Percentiles rank a stretch among this genome's conserved stretches.
Evolutionary conservation across 2,888 invertebrate genomes (phyloP).

Genomic region (Idaea straminata): DNA sequence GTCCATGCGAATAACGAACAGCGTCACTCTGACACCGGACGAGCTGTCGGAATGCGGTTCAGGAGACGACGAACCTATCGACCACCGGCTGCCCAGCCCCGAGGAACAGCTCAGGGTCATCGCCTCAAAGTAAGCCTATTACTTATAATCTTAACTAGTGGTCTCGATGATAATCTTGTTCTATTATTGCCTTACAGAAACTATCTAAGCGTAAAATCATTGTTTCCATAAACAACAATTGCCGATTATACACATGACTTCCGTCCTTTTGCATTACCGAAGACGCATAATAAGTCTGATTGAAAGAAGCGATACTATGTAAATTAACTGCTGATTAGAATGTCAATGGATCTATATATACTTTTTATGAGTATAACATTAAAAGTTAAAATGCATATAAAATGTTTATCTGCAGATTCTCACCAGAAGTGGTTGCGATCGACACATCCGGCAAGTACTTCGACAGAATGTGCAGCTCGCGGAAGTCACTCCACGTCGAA

Average conservation of each 20-base stretch:
- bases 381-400: not conserved
- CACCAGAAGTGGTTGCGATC: conserved; percentile 92
- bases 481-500: conserved; percentile 88
- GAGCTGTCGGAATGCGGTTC: conserved; percentile 79
- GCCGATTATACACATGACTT: not conserved
- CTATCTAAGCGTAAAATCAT: not conserved
- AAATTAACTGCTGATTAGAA: not conserved
- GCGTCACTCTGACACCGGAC: conserved; percentile 72
- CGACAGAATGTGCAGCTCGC: conserved; percentile 91
- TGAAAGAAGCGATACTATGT: not conserved
- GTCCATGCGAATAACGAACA: conserved; percentile 84
- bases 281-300: conserved; percentile 1
- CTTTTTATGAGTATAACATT: not conserved
- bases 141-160: not conserved
- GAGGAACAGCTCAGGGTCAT: conserved; percentile 92
- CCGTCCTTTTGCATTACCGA: not conserved
- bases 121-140: conserved; percentile 84
- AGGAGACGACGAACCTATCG: conserved; percentile 85
- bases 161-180: not conserved
- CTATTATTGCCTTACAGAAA: not conserved
- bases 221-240: not conserved
- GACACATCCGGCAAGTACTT: conserved; percentile 94
- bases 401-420: conserved; percentile 82
- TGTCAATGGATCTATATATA: not conserved
- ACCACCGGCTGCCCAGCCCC: conserved; percentile 92